A percentile compares a stretch with the other conserved stretches of the same genome.
phyloP scores from a whole-genome alignment of 2,888 invertebrate genomes.

The Steinernema hermaphroditum region DNA sequence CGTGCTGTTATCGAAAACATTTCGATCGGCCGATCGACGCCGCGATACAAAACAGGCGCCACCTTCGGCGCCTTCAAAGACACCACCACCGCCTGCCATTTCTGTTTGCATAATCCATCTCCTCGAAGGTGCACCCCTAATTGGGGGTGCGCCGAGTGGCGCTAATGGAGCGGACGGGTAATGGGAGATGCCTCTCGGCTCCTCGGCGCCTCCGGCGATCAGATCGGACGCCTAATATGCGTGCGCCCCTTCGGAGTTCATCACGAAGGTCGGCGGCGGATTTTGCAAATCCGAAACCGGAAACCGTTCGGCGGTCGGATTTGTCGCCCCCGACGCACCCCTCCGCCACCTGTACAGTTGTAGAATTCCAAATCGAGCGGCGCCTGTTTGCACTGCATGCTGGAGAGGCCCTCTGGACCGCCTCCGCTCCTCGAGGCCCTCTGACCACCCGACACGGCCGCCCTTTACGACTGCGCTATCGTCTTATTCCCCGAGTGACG shows the following conservation, averaged over 20 bases:
- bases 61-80: background rate
- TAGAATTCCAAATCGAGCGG: conserved; percentile 1
- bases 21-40: conserved; percentile 12
- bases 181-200: conserved; percentile 11
- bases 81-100: background rate
- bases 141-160: conserved; percentile 20
- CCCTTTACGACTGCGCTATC: too few species aligned
- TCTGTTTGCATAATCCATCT: conserved; percentile 30
- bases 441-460: background rate
- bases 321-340: background rate
- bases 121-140: conserved; percentile 14
- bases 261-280: background rate
- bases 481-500: too few species aligned
- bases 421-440: background rate
- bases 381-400: background rate
- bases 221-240: background rate
- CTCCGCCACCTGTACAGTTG: conserved; percentile 26
- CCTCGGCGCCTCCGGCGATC: background rate
- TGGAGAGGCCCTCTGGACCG: background rate
- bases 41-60: background rate
- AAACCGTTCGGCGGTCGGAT: conserved; percentile 20
- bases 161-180: conserved; percentile 23
- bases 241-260: background rate
- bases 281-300: conserved; percentile 30
- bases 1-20: conserved; percentile 10